Conservation (phyloP, 1,140 invertebrate species). For the Achroia grisella region DNA sequence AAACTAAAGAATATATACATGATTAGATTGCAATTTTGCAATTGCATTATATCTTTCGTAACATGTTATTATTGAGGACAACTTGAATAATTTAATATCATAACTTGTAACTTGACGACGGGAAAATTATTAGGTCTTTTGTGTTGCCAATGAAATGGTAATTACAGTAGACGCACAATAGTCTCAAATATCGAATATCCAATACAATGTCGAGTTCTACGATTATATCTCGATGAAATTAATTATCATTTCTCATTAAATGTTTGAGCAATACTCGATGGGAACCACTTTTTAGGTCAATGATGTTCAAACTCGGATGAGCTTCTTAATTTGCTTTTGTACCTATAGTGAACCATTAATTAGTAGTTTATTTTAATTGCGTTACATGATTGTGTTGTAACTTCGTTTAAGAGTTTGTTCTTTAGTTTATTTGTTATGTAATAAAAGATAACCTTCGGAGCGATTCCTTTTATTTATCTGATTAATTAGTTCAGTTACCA, state of each 20-base stretch:
- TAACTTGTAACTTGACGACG: constrained; percentile 6
- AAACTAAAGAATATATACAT: too few relatives aligned
- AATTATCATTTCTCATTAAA: constrained; percentile 20
- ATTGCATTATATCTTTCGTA: too few relatives aligned
- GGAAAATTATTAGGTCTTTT: constrained; percentile 43
- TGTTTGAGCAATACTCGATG: constrained; percentile 16
- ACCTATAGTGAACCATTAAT: background rate
- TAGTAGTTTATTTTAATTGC: constrained; percentile 15
- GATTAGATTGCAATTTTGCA: too few relatives aligned
- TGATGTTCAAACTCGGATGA: constrained; percentile 17
- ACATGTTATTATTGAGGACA: too few relatives aligned
- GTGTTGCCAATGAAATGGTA: constrained; percentile 22
- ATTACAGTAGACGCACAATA: constrained; percentile 13
- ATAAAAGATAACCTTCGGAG: too few relatives aligned
- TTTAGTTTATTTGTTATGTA: too few relatives aligned
- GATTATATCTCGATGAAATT: constrained; percentile 16
- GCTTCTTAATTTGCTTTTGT: constrained; percentile 20
- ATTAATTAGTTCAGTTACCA: too few relatives aligned
- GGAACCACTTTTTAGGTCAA: constrained; percentile 22
- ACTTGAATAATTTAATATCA: too few relatives aligned
- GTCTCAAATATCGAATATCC: background rate
- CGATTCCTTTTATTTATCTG: too few relatives aligned
- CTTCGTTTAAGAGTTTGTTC: too few relatives aligned
- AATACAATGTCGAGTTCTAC: constrained; percentile 1
- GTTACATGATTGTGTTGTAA: background rate